Base-by-base conservation (phyloP, 2,113 vertebrate species). In the Gasterosteus nipponicus region DNA sequence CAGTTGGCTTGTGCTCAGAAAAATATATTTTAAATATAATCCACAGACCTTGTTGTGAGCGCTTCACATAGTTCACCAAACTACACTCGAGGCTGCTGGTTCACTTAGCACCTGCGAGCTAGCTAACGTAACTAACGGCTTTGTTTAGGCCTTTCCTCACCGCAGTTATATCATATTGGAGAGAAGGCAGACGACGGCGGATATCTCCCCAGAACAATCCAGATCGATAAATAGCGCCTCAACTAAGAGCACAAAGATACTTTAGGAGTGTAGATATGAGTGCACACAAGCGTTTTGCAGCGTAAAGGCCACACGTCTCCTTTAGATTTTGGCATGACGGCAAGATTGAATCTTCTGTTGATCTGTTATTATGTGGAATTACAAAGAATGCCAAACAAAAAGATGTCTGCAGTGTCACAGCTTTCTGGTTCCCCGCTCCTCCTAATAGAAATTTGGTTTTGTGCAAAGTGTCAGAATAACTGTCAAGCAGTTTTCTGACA, bases 311-410 rank as follows among this genome's bases (percentile, higher is more conserved):
- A 4, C 2, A 1, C 29, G 14, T 54, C 35, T 41, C 57, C n/a
- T 67, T 69, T 54, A 29, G 15, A 33, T 73, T 2, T 41, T 66
- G 68, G 67, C 39, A 16, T n/a, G 73, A 31, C 38, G 12, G 11
- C 15, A 16, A 47, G 75, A 69, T 81, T 80, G 14, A 12, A 58
- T 78, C 76, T 18, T 38, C 60, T 65, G 67, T 83, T 87, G 80
- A 88, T 87, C 77, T 84, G 56, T 74, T 73, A 3, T 75, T 77
- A 62, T 73, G 63, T 54, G 63, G 4, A 64, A 78, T 39, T 86
- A 60, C 47, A 74, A 70, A 83, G 72, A 70, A 86, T 22, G 64
- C 56, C 73, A 9, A 3, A 11, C 47, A 56, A 88, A 78, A 68
- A 63, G 18, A 78, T 56, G 41, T 77, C 71, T 65, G 74, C 64